These are phyloP conservation scores for Cryptotis parvus DNA, from an alignment of 2,113 vertebrate genomes.

Conservation along the genomic window DNA sequence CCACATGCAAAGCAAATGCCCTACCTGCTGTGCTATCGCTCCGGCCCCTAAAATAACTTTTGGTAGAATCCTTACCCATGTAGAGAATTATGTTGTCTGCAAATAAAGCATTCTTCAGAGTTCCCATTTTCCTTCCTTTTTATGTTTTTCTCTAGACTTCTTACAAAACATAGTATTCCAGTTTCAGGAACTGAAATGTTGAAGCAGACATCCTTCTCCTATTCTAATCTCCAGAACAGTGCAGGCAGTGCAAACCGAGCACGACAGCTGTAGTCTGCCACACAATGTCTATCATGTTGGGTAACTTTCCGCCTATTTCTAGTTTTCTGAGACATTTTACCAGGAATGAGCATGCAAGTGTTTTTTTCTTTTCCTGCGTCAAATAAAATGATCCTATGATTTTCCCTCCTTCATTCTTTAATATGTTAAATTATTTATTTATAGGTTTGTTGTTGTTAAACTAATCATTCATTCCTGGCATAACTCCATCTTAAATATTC, in stretches of 20 bases:
- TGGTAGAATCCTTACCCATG: background rate
- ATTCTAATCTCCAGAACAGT: background rate
- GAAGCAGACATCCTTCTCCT: background rate
- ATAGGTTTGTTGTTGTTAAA: background rate
- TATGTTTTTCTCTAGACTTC: background rate
- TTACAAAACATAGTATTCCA: background rate
- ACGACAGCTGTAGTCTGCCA: background rate
- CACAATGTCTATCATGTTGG: background rate
- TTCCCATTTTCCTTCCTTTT: background rate
- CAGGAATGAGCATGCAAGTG: background rate
- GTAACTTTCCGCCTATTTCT: background rate
- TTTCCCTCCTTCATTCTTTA: background rate
- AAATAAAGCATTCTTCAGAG: background rate
- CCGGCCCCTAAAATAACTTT: background rate
- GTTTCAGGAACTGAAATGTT: background rate
- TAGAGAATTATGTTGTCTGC: background rate
- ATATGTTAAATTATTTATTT: background rate
- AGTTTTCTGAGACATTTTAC: slow-evolving; percentile 14
- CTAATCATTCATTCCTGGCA: background rate
- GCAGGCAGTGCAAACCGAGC: background rate
- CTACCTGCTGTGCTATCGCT: too few species aligned
- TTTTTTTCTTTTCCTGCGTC: background rate
- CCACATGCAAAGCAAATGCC: too few species aligned
- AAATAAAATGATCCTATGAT: background rate
- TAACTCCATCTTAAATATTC: background rate